Evolutionary conservation across 2,888 invertebrate genomes (phyloP), one percentile per base, ranked within the genome.

Genomic region (Arge pagana): DNA sequence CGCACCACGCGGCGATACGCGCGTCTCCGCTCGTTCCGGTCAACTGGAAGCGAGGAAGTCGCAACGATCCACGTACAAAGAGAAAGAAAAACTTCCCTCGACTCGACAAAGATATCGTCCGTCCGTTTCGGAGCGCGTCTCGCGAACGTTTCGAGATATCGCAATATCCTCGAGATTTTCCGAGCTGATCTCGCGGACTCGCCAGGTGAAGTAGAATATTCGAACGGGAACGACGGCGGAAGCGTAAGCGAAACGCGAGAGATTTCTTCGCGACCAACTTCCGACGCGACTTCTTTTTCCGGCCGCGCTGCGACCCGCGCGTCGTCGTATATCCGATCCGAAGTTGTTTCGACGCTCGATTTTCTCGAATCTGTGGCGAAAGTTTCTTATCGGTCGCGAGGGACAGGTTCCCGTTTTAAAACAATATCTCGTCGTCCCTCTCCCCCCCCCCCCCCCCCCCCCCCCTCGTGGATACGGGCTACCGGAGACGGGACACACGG

Each of bases 391-490:
- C 54, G 64, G 64, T 63, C 74, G 56, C 74, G 19, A 41, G 74
- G 72, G 74, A 72, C 67, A 67, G 67, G 70, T 75, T 72, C 65
- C 59, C 67, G 64, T 62, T 74, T 72, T 70, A 71, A 72, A 74
- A 73, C 71, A 74, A 74, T 74, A 68, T 71, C 63, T 60, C 60
- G 58, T 60, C 56, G 53, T 58, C 58, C 60, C 54, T 55, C 50
- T 58, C 52, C 55, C 26, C n/a, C 42, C 36, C 13, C 21, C 42
- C 28, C 8, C 7, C 23, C 26, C 28, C 40, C 50, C 45, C 45
- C 53, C 53, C 56, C 54, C 40, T 48, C 50, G 53, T 66, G 62
- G 65, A 62, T 65, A 65, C 65, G 63, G 26, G n/a, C n/a, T n/a
- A n/a, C 13, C 26, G 24, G 3, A 18, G 28, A 6, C n/a, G 36